A percentile compares a stretch with the other conserved stretches of the same genome.
Evolutionary conservation across 1,140 invertebrate genomes (phyloP).

Genomic region (Drosophila persimilis): DNA sequence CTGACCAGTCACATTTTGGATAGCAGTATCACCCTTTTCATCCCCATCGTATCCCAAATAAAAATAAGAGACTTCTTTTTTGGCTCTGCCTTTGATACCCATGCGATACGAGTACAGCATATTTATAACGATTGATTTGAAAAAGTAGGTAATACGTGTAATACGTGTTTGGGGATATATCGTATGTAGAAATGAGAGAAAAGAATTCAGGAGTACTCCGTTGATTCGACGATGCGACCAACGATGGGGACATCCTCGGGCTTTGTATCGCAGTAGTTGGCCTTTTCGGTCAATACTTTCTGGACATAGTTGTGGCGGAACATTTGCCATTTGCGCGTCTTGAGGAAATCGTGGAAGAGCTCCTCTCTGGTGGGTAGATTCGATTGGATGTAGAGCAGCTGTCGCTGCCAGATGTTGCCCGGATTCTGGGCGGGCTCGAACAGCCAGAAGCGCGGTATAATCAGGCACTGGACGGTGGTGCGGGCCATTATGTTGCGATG

Average conservation of each 20-base stretch:
- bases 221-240: slow-evolving; percentile 62
- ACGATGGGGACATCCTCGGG: slow-evolving; percentile 73
- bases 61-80: no score
- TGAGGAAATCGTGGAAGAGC: slow-evolving; percentile 84
- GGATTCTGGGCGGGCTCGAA: slow-evolving; percentile 84
- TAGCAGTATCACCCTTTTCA: no score
- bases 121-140: no score
- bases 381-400: slow-evolving; percentile 84
- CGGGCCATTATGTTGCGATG: slow-evolving; percentile 85
- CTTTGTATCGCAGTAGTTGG: slow-evolving; percentile 31
- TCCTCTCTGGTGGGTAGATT: slow-evolving; percentile 84
- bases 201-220: slow-evolving; percentile 16
- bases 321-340: slow-evolving; percentile 84
- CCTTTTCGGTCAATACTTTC: slow-evolving; percentile 16
- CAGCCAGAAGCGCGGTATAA: slow-evolving; percentile 86
- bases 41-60: no score
- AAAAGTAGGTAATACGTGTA: no score
- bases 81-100: no score
- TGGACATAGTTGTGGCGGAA: slow-evolving; percentile 83
- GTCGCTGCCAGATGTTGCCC: slow-evolving; percentile 85
- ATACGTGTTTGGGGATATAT: no score
- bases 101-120: no score
- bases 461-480: slow-evolving; percentile 84
- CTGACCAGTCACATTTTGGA: no score
- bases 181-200: no score